These are phyloP conservation scores for Tachuris rubrigastra DNA, from an alignment of 2,113 vertebrate genomes.

Conservation along the genomic window DNA sequence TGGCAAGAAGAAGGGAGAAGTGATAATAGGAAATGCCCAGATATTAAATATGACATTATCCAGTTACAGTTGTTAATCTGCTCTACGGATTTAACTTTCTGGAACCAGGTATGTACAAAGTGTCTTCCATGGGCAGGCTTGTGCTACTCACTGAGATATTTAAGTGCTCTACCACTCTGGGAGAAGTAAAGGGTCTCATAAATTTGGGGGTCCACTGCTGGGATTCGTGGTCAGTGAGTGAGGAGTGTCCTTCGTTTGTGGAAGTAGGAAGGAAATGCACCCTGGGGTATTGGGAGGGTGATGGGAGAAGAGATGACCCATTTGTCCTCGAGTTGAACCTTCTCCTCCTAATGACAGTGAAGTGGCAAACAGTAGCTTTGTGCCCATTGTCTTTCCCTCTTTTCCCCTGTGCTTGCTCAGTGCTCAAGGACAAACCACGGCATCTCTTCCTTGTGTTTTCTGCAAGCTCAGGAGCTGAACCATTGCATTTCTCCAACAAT, in stretches of 20 bases:
- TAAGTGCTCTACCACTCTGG: not conserved
- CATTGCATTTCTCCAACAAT: rapidly evolving
- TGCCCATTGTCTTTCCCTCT: not conserved
- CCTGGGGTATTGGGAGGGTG: not conserved
- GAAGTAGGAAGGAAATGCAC: rapidly evolving
- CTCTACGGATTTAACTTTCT: not conserved
- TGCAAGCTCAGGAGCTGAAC: not conserved
- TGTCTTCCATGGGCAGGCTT: rapidly evolving
- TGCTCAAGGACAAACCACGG: rapidly evolving
- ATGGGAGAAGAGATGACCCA: not conserved
- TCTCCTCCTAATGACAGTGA: not conserved
- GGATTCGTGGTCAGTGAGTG: rapidly evolving
- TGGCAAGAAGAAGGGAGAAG: not conserved
- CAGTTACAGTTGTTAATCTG: not conserved
- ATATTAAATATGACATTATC: not conserved
- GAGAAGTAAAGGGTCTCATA: not conserved
- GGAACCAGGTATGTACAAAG: not conserved
- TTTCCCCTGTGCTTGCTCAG: not conserved
- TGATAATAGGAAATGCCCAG: not conserved
- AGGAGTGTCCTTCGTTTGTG: not conserved
- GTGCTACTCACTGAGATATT: not conserved
- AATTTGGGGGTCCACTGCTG: not conserved
- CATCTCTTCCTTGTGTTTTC: rapidly evolving
- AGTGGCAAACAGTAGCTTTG: not conserved
- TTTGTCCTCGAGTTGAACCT: not conserved